Conservation (phyloP, 2,113 vertebrate genomes). For the Sebastes fasciatus region DNA sequence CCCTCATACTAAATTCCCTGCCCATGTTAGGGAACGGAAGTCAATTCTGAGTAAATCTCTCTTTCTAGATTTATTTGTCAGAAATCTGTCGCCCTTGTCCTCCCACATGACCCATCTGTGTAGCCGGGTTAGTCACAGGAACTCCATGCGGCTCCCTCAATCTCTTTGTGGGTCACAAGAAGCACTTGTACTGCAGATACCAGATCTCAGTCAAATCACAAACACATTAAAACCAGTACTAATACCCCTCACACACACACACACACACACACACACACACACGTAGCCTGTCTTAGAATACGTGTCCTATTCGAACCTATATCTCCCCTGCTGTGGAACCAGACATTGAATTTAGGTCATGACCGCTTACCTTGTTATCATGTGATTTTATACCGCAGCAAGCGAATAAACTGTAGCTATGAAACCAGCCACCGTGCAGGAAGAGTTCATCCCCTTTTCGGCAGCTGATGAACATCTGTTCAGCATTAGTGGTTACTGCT, state of each 20-base stretch:
- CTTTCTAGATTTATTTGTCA: slow-evolving; percentile 33
- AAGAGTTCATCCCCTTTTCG: slow-evolving; percentile 59
- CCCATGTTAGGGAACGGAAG: background rate
- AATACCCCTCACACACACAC: slow-evolving; percentile 11
- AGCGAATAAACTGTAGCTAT: slow-evolving; percentile 39
- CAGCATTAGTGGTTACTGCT: slow-evolving; percentile 68
- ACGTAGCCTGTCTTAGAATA: slow-evolving; percentile 27
- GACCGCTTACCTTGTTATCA: slow-evolving; percentile 63
- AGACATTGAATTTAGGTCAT: slow-evolving; percentile 60
- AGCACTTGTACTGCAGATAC: slow-evolving; percentile 43
- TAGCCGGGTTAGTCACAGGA: slow-evolving; percentile 66
- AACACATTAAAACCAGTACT: slow-evolving; percentile 34
- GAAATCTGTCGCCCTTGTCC: slow-evolving; percentile 67
- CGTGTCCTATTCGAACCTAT: slow-evolving; percentile 23
- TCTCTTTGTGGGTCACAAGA: slow-evolving; percentile 61
- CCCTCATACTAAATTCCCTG: slow-evolving; percentile 8
- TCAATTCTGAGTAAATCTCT: slow-evolving; percentile 38
- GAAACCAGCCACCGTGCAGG: slow-evolving; percentile 59
- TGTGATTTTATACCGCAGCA: slow-evolving; percentile 44
- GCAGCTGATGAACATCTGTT: slow-evolving; percentile 80
- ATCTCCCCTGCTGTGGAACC: slow-evolving; percentile 27
- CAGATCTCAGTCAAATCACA: slow-evolving; percentile 57
- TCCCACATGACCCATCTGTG: slow-evolving; percentile 79
- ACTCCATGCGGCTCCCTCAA: slow-evolving; percentile 45
- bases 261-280: slow-evolving; percentile 2